Evolutionary conservation across 2,797 vertebrate species (phyloP), one percentile per base, ranked within the genome.

Genomic region (Scolopax rusticola): DNA sequence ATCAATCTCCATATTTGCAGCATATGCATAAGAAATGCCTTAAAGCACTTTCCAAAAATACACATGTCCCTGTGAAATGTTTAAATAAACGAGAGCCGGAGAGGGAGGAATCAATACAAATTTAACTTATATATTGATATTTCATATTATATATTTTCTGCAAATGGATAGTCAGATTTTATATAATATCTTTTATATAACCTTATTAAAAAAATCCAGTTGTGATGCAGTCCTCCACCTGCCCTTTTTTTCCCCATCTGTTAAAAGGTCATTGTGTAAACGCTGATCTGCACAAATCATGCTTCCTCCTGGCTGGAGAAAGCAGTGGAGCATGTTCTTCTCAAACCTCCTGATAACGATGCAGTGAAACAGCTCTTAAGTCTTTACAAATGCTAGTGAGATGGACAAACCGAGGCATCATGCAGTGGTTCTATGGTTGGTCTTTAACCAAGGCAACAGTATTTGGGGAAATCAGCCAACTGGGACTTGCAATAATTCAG

Each of bases 21-120:
- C 63, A 64, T 92, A 93, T 97, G 96, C 93, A 87, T 56, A 69
- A 89, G 86, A 96, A 92, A 93, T 73, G 87, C 94, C 95, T 91
- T 85, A 73, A 89, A 92, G 95, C 90, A 51, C 21, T 97, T 95
- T 93, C 92, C 82, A 87, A 94, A 97, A 95, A 90, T 95, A 94
- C 45, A 71, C n/a, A 79, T 80, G 67, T 78, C 70, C 75, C 76
- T 71, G 59, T 89, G 71, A 94, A 87, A 90, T 82, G 51, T 77
- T 92, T 94, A 84, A 53, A 84, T 63, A 86, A 86, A 84, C 75
- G 57, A 90, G n/a, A 36, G 53, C n/a, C 79, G 16, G 30, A 1
- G 1, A 80, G 50, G 50, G 28, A 78, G 28, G 24, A 84, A 84
- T 91, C 71, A 74, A 94, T 95, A 47, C 12, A 38, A 40, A 65